Conservation (phyloP, 1,140 invertebrate genomes). For the Eubasilissa regina region DNA sequence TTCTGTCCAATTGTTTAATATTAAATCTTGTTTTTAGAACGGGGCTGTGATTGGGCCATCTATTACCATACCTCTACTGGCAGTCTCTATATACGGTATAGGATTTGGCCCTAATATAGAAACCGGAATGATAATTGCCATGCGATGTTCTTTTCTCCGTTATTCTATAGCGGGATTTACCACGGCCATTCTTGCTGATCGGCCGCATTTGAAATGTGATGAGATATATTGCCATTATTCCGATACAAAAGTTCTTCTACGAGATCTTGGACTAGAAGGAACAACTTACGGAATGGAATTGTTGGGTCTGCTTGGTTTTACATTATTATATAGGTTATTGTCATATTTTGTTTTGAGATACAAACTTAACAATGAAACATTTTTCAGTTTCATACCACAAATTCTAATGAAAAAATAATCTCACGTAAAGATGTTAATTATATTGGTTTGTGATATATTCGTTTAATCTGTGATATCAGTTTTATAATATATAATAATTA, state of each 20-base stretch:
- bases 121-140: conserved; percentile 71
- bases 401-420: no score
- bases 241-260: conserved; percentile 71
- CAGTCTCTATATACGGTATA: conserved; percentile 76
- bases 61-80: conserved; percentile 74
- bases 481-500: no score
- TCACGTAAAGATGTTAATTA: no score
- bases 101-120: conserved; percentile 76
- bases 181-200: conserved; percentile 65
- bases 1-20: no score
- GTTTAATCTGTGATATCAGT: no score
- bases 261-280: conserved; percentile 68
- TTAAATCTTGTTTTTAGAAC: conserved; percentile 71
- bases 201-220: conserved; percentile 66
- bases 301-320: conserved; percentile 67
- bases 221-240: conserved; percentile 77
- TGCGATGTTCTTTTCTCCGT: conserved; percentile 76
- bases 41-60: conserved; percentile 76
- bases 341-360: conserved; percentile 70
- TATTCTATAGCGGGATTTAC: conserved; percentile 72
- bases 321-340: conserved; percentile 66
- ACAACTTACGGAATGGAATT: conserved; percentile 67
- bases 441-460: no score
- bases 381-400: no score
- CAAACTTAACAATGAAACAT: conserved; percentile 66